phyloP scores from a whole-genome alignment of 2,888 invertebrate genomes.

The Cephalotes varians region DNA sequence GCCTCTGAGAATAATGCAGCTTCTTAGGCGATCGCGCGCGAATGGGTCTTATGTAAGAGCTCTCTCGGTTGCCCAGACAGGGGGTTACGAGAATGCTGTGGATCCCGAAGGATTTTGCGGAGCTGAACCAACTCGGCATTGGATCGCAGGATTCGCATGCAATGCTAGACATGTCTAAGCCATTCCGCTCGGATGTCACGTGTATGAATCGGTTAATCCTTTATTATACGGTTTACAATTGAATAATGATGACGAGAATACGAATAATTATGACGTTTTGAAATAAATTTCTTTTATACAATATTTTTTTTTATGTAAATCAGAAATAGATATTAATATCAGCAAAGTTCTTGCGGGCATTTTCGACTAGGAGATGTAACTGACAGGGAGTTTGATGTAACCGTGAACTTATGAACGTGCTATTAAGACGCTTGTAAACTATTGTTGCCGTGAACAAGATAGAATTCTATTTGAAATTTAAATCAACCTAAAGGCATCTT shows the following conservation, averaged over 20 bases:
- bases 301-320: background rate
- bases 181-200: slow-evolving; percentile 21
- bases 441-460: slow-evolving; percentile 24
- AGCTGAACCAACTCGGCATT: slow-evolving; percentile 25
- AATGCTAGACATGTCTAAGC: slow-evolving; percentile 43
- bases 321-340: background rate
- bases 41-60: slow-evolving; percentile 66
- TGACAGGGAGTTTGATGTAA: slow-evolving; percentile 24
- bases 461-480: slow-evolving; percentile 52
- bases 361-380: slow-evolving; percentile 2
- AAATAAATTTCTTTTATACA: background rate
- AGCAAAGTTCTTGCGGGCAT: slow-evolving; percentile 6
- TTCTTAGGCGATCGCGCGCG: slow-evolving; percentile 59
- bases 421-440: slow-evolving; percentile 24
- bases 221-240: slow-evolving; percentile 1
- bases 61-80: slow-evolving; percentile 37
- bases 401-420: slow-evolving; percentile 41
- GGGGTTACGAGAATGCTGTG: slow-evolving; percentile 20
- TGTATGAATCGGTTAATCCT: slow-evolving; percentile 31
- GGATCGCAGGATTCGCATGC: slow-evolving; percentile 45
- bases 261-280: background rate
- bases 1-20: slow-evolving; percentile 57
- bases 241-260: background rate
- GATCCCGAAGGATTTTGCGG: slow-evolving; percentile 14
- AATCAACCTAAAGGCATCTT: slow-evolving; percentile 23